Conservation (phyloP, 2,888 invertebrate species). For the Adineta ricciae region DNA sequence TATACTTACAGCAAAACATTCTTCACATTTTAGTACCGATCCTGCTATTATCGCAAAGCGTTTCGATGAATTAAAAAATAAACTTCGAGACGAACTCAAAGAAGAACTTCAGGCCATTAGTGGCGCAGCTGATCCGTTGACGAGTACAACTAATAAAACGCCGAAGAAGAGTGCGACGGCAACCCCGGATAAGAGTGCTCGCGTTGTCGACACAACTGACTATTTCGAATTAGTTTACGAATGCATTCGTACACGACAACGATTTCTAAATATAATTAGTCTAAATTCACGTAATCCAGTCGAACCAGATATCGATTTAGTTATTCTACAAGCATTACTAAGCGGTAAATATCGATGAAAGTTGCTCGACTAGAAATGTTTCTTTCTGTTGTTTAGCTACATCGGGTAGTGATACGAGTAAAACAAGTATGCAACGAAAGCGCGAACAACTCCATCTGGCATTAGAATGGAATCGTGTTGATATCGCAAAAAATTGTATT, state of each 20-base stretch:
- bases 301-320: conserved; percentile 43
- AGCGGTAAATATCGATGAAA: conserved; percentile 38
- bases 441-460: conserved; percentile 48
- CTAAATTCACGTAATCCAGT: background rate
- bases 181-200: background rate
- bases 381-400: background rate
- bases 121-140: background rate
- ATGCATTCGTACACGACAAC: background rate
- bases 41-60: background rate
- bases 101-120: background rate
- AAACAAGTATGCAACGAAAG: conserved; percentile 41
- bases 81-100: background rate
- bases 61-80: background rate
- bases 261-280: background rate
- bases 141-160: background rate
- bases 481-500: conserved; percentile 49
- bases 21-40: background rate
- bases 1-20: too few species aligned
- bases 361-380: background rate
- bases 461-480: conserved; percentile 50
- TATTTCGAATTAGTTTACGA: conserved; percentile 13
- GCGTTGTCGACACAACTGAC: background rate
- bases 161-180: background rate
- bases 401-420: background rate
- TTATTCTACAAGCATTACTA: conserved; percentile 46